A percentile compares a stretch with the other conserved stretches of the same genome.
Conservation (phyloP, 2,113 vertebrate genomes). For the Sigmodon hispidus region DNA sequence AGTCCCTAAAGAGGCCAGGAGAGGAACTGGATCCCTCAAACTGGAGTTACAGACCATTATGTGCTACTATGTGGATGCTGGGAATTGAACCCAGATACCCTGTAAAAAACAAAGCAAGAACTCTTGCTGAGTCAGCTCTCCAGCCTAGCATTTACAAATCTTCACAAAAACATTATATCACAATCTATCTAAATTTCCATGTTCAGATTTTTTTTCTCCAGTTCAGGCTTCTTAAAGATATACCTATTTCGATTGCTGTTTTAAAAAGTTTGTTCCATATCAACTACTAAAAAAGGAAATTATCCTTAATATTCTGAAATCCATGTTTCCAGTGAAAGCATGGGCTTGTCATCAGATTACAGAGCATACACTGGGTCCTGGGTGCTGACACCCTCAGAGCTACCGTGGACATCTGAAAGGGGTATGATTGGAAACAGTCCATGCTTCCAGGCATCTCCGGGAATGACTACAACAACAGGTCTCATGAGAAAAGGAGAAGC, state of each 20-base stretch:
- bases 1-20: background rate
- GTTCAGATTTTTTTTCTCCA: conserved; percentile 1
- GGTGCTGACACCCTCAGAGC: background rate
- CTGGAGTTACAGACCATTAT: background rate
- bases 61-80: background rate
- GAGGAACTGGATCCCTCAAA: background rate
- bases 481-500: background rate
- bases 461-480: background rate
- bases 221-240: conserved; percentile 27
- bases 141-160: background rate
- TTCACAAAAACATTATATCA: background rate
- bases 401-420: background rate
- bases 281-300: conserved; percentile 10
- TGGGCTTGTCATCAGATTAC: background rate
- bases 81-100: background rate
- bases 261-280: background rate
- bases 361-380: background rate
- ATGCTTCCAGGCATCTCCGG: background rate
- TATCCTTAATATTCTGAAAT: conserved; percentile 27
- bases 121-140: background rate
- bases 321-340: background rate
- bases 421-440: background rate
- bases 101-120: background rate
- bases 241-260: background rate
- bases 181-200: conserved; percentile 12